phyloP scores from a whole-genome alignment of 2,113 vertebrate species.

The Prinia subflava region DNA sequence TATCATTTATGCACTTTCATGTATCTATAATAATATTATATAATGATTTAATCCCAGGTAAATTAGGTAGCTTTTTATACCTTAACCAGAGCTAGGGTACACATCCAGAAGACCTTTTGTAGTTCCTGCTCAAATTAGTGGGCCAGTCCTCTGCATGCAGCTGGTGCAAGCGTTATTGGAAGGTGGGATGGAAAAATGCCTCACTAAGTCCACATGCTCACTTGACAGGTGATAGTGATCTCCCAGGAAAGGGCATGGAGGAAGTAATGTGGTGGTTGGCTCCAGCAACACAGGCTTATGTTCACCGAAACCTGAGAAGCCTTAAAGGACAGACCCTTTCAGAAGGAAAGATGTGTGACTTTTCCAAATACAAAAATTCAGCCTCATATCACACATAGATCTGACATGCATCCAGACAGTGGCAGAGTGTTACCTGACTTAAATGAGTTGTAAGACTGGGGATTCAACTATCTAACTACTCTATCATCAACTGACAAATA shows the following conservation, averaged over 20 bases:
- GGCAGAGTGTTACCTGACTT: background rate
- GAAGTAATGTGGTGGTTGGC: background rate
- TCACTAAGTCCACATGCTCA: rapidly evolving
- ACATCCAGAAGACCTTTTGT: background rate
- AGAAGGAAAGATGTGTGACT: background rate
- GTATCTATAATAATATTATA: background rate
- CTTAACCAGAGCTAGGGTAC: background rate
- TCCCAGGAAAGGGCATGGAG: background rate
- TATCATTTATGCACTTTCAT: background rate
- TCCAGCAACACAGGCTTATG: background rate
- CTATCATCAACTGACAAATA: background rate
- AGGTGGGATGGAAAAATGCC: background rate
- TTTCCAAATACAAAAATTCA: background rate
- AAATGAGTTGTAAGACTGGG: background rate
- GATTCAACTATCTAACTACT: background rate
- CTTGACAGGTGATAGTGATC: background rate
- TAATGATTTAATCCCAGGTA: background rate
- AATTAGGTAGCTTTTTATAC: background rate
- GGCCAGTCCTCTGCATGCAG: background rate
- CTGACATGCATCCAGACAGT: background rate
- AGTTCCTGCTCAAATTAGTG: background rate
- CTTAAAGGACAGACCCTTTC: background rate
- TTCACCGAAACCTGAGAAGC: background rate
- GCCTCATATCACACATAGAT: background rate
- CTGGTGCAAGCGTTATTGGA: background rate